phyloP scores from a whole-genome alignment of 2,888 invertebrate species.

The Drosophila helvetica region DNA sequence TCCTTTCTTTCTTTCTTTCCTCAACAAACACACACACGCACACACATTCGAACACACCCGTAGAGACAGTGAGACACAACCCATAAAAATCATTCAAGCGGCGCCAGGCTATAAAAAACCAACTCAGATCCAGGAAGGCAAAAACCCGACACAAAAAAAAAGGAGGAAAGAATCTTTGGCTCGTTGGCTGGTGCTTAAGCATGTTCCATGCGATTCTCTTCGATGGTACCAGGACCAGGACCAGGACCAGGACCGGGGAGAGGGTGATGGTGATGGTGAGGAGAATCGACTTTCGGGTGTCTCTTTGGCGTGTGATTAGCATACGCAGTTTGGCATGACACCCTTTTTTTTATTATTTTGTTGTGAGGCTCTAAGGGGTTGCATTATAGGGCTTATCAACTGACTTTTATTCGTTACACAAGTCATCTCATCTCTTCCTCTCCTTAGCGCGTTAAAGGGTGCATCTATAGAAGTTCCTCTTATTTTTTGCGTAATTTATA shows the following conservation, averaged over 20 bases:
- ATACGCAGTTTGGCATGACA: slow-evolving; percentile 68
- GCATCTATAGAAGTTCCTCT: slow-evolving; percentile 21
- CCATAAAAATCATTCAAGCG: slow-evolving; percentile 81
- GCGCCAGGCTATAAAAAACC: slow-evolving; percentile 71
- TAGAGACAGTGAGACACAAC: slow-evolving; percentile 37
- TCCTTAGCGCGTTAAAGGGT: slow-evolving; percentile 58
- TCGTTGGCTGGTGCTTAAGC: slow-evolving; percentile 69
- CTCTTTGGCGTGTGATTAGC: slow-evolving; percentile 65
- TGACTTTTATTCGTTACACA: slow-evolving; percentile 75
- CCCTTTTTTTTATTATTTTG: slow-evolving; percentile 51
- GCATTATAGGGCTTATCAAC: slow-evolving; percentile 71
- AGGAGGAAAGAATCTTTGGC: slow-evolving; percentile 54
- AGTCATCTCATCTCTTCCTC: slow-evolving; percentile 67
- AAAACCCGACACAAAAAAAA: slow-evolving; percentile 37
- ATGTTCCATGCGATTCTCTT: slow-evolving; percentile 56
- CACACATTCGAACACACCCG: neutral
- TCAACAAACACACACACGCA: neutral
- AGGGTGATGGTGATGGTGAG: neutral
- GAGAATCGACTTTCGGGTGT: slow-evolving; percentile 31
- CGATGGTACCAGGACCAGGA: slow-evolving; percentile 34
- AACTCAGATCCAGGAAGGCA: slow-evolving; percentile 67
- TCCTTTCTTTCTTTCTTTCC: slow-evolving; percentile 26
- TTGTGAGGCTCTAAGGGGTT: slow-evolving; percentile 59
- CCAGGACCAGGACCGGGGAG: slow-evolving; percentile 30
- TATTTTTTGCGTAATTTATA: slow-evolving; percentile 69